phyloP scores from a whole-genome alignment of 2,797 vertebrate species.

The Coluber constrictor region DNA sequence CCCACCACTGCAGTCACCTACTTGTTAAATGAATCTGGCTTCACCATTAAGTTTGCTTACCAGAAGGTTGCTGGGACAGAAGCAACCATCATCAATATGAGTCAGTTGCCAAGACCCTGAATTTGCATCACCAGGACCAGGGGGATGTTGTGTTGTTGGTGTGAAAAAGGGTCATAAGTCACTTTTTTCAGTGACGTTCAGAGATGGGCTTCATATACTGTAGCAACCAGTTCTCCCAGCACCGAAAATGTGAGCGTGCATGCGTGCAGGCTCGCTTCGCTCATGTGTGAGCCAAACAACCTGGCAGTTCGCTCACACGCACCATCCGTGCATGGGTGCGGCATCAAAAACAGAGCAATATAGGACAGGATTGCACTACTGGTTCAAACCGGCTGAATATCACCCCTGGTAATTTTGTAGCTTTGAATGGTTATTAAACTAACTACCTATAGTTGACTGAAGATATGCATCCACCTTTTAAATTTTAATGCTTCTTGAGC shows the following conservation, averaged over 20 bases:
- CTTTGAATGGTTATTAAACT: fast-evolving
- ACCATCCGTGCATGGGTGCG: too few relatives aligned
- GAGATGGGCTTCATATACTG: too few relatives aligned
- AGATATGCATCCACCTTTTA: not conserved
- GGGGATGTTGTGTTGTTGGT: too few relatives aligned
- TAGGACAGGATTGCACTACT: too few relatives aligned
- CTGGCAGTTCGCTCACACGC: too few relatives aligned
- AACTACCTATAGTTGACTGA: not conserved
- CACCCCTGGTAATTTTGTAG: not conserved
- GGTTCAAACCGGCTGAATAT: too few relatives aligned
- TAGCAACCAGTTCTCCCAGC: too few relatives aligned
- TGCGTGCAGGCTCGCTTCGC: too few relatives aligned
- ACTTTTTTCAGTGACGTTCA: not conserved
- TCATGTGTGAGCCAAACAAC: too few relatives aligned
- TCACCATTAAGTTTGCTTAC: not conserved
- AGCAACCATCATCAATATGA: not conserved
- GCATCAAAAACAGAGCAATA: too few relatives aligned
- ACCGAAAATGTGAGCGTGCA: too few relatives aligned
- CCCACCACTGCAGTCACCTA: too few relatives aligned
- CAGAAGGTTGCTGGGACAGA: not conserved
- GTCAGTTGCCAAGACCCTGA: not conserved
- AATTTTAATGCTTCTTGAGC: not conserved
- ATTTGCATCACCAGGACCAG: not conserved
- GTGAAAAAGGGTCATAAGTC: not conserved
- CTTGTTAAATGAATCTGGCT: not conserved